phyloP scores from a whole-genome alignment of 2,113 vertebrate species.

The Pungitius pungitius region DNA sequence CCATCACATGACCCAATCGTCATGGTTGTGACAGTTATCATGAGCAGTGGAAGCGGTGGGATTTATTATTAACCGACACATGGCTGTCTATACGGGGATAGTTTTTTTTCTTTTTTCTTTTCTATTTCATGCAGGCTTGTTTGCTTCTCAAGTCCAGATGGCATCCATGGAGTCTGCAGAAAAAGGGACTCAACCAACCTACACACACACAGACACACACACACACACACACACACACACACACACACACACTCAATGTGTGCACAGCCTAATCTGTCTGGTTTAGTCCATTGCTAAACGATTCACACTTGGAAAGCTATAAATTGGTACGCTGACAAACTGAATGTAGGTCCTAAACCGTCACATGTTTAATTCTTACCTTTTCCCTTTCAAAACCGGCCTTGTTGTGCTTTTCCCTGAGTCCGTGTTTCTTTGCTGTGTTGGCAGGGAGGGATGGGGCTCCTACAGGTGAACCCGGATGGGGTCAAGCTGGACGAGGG shows the following conservation, averaged over 20 bases:
- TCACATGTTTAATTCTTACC: constrained; percentile 7
- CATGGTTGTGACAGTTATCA: neutral
- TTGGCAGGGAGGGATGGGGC: constrained; percentile 92
- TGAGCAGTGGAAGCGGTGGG: neutral
- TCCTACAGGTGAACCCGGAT: constrained; percentile 86
- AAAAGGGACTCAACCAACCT: constrained; percentile 6
- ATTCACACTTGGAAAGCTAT: neutral
- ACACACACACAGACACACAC: neutral
- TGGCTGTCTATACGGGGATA: constrained; percentile 26
- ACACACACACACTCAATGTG: too few species aligned
- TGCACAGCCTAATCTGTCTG: too few species aligned
- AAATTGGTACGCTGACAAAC: constrained; percentile 3
- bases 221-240: too few species aligned
- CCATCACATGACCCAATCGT: neutral
- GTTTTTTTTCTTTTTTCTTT: constrained; percentile 7
- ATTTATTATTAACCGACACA: constrained; percentile 15
- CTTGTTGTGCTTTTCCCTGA: neutral
- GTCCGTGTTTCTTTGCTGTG: constrained; percentile 6
- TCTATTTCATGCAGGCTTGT: constrained; percentile 40
- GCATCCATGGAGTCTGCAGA: constrained; percentile 52
- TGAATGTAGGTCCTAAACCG: neutral
- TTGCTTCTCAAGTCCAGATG: constrained; percentile 52
- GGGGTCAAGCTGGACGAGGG: constrained; percentile 94
- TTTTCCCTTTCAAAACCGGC: neutral
- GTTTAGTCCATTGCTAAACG: neutral